Base-by-base conservation (phyloP, 2,113 vertebrate species). In the Spea bombifrons region DNA sequence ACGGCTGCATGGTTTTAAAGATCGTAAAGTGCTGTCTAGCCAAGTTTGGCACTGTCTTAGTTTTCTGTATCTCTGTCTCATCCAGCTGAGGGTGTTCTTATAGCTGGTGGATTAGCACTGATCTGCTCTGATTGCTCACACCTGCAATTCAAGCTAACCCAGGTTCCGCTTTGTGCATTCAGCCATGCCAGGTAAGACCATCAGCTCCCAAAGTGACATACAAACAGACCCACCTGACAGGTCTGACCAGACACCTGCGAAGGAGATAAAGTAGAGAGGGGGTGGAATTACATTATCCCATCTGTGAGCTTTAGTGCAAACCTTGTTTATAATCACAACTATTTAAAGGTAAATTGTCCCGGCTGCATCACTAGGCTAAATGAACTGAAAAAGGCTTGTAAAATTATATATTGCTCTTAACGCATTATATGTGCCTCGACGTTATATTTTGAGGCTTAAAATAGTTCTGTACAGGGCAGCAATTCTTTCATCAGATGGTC, bases 71-170 rank as follows among this genome's bases (percentile, higher is more conserved):
- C 83, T 30, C 0, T 4, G 82, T 16, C 84, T 87, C 78, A 83
- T 81, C 76, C 86, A 86, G 85, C 77, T 78, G 81, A 76, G 82
- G 81, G 83, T 84, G 88, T 88, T 87, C 83, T 88, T 84, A 87
- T 88, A 75, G 82, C 85, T 87, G 87, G 86, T 83, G 94, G 94
- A 96, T 97, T 96, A 96, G 89, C 83, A 84, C 85, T 88, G 92
- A 94, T 94, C 93, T 90, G 88, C 87, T 86, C 86, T 88, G 85
- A 94, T 94, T 92, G 92, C 94, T 92, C 91, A 90, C 93, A 97
- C 94, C 95, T 97, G 96, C 94, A 88, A 86, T 90, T 90, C 86
- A 82, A 85, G 81, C 49, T 65, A 86, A 89, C 87, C 86, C 85
- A 74, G 85, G 85, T 91, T 92, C 87, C 86, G 85, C 92, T 91